These are phyloP conservation scores for Drosophila guanche DNA, from an alignment of 1,140 invertebrate species.

Conservation along the genomic window DNA sequence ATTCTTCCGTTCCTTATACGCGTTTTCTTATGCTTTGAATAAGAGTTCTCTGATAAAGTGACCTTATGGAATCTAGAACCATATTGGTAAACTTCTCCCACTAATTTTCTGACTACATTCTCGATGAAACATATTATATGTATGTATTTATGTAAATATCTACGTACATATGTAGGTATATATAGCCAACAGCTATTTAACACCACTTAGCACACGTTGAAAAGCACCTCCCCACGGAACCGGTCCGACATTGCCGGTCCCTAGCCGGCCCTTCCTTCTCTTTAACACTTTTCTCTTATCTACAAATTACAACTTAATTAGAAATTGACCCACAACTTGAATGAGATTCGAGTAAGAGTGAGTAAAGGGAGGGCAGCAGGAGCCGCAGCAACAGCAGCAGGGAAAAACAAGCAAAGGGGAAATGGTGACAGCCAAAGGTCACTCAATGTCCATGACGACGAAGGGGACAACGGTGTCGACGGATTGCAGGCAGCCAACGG, in stretches of 20 bases:
- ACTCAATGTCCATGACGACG: conserved; percentile 75
- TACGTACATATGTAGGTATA: no score
- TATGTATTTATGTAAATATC: no score
- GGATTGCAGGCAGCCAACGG: conserved; percentile 27
- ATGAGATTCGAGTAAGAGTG: conserved; percentile 37
- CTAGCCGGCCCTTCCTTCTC: conserved; percentile 4
- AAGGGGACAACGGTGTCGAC: conserved; percentile 54
- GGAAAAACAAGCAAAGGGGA: background rate
- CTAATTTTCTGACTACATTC: background rate
- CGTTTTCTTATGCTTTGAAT: conserved; percentile 4
- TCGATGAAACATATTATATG: background rate
- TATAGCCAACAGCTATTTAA: conserved; percentile 23
- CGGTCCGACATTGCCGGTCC: conserved; percentile 9
- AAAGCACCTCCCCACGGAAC: conserved; percentile 11
- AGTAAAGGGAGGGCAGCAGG: conserved; percentile 15
- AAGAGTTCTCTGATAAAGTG: background rate
- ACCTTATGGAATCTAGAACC: background rate
- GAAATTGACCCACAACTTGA: conserved; percentile 72
- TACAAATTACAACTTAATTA: conserved; percentile 81
- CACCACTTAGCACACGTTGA: conserved; percentile 24
- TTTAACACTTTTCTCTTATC: conserved; percentile 47
- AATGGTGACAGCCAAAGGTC: conserved; percentile 69
- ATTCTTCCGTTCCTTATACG: background rate
- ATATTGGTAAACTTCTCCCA: no score
- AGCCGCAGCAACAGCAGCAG: background rate